Percentiles rank a stretch among this genome's conserved stretches.
Evolutionary conservation across 2,113 vertebrate species (phyloP).

Genomic region (Myotis lucifugus): DNA sequence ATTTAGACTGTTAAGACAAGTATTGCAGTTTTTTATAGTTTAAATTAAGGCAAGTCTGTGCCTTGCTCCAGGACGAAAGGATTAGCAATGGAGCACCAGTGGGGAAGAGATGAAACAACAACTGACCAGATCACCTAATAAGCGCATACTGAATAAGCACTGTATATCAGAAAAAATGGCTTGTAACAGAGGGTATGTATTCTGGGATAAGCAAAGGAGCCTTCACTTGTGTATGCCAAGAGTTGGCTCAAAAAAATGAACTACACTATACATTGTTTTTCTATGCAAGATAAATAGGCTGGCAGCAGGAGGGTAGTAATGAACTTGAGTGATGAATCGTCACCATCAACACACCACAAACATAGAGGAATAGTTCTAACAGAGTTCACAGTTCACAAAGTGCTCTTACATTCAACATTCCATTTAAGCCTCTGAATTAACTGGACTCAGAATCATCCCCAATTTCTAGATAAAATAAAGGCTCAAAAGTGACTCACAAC

Average conservation of each 20-base stretch:
- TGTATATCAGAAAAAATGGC: background rate
- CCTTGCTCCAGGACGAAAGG: background rate
- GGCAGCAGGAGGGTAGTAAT: background rate
- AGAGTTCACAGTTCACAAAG: background rate
- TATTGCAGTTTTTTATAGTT: background rate
- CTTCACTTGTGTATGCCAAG: background rate
- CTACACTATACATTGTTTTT: background rate
- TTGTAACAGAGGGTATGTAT: background rate
- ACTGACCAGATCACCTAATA: no score
- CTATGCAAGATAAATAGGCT: background rate
- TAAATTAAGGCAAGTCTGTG: background rate
- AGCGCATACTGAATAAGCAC: background rate
- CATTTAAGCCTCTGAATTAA: background rate
- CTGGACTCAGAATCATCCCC: background rate
- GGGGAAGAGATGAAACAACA: no score
- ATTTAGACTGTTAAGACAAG: background rate
- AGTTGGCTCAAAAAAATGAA: background rate
- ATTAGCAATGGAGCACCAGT: no score
- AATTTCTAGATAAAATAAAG: conserved; percentile 34
- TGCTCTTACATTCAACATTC: background rate
- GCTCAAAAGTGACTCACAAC: background rate
- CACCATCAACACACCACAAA: background rate
- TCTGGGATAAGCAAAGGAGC: background rate
- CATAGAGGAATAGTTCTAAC: background rate
- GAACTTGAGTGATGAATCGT: background rate